phyloP scores from a whole-genome alignment of 92 coral and sea anemone species.

The Porites cylindrica region DNA sequence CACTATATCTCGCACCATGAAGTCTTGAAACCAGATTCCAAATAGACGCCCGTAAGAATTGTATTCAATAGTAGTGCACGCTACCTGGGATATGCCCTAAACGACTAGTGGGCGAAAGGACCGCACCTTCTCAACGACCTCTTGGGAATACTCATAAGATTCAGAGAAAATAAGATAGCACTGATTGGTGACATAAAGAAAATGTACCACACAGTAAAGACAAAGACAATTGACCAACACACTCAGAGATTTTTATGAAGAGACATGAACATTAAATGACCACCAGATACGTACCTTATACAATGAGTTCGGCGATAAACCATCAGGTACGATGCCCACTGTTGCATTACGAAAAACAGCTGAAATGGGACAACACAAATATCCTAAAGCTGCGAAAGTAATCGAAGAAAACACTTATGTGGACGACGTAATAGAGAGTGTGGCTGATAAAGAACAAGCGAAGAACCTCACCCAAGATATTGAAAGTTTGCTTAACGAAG shows the following conservation, averaged over 20 bases:
- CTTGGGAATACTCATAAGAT: constrained; percentile 58
- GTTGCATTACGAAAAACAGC: constrained; percentile 30
- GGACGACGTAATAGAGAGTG: constrained; percentile 58
- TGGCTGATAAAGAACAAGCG: constrained; percentile 24
- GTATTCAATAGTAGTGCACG: constrained; percentile 68
- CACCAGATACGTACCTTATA: constrained; percentile 59
- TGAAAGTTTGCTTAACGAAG: constrained; percentile 29
- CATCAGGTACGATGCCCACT: neutral
- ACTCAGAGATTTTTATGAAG: too few species aligned
- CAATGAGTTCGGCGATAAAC: constrained; percentile 60
- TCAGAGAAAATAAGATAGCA: constrained; percentile 56
- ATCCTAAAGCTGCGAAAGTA: constrained; percentile 30
- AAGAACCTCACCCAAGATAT: constrained; percentile 37
- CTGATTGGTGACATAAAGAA: constrained; percentile 56
- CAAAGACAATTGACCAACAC: constrained; percentile 22
- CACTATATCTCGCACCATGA: constrained; percentile 56
- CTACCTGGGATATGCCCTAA: constrained; percentile 58
- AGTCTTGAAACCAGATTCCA: constrained; percentile 64
- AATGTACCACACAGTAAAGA: constrained; percentile 63
- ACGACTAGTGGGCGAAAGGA: constrained; percentile 75
- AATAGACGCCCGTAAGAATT: constrained; percentile 69
- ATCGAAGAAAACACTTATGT: constrained; percentile 49
- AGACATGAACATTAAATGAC: neutral
- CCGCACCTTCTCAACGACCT: constrained; percentile 63
- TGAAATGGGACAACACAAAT: constrained; percentile 19